Percentiles rank a stretch among this genome's conserved stretches.
Conservation (phyloP, 2,797 vertebrate genomes). For the Masticophis lateralis region DNA sequence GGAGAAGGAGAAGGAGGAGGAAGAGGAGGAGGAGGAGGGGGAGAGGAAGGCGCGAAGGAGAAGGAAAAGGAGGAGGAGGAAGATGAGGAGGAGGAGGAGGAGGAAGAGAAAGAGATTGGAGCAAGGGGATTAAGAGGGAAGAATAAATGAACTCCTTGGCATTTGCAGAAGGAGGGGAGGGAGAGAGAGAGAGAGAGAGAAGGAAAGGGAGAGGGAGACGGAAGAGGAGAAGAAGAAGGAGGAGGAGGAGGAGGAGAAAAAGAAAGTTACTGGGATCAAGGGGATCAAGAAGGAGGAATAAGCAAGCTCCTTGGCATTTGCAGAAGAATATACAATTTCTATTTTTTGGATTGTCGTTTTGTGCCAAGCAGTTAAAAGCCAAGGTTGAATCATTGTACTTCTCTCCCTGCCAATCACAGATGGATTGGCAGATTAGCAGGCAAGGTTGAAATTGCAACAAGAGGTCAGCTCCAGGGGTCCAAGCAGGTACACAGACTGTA, state of each 20-base stretch:
- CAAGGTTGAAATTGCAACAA: not conserved
- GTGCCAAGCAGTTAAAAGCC: constrained; percentile 16
- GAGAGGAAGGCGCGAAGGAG: rapidly evolving
- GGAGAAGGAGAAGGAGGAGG: no score
- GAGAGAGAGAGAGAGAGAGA: no score
- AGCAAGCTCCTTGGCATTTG: not conserved
- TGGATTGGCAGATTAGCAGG: constrained; percentile 20
- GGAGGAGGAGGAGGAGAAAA: no score
- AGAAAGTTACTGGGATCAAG: no score
- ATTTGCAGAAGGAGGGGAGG: no score
- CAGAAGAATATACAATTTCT: not conserved
- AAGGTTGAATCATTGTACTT: not conserved
- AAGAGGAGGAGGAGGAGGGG: rapidly evolving
- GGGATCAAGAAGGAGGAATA: not conserved
- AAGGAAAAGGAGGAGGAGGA: no score
- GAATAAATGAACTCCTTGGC: no score
- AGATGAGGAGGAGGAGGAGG: rapidly evolving
- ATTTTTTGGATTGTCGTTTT: constrained; percentile 27
- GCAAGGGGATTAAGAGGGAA: no score
- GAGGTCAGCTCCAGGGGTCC: not conserved
- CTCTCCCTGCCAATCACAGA: not conserved
- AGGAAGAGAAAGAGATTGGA: no score
- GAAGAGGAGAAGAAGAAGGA: rapidly evolving
- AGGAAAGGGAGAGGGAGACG: no score
- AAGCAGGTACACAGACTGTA: not conserved